Percentiles rank a stretch among this genome's conserved stretches.
Evolutionary conservation across 1,140 invertebrate genomes (phyloP).

Genomic region (Metopolophium dirhodum): DNA sequence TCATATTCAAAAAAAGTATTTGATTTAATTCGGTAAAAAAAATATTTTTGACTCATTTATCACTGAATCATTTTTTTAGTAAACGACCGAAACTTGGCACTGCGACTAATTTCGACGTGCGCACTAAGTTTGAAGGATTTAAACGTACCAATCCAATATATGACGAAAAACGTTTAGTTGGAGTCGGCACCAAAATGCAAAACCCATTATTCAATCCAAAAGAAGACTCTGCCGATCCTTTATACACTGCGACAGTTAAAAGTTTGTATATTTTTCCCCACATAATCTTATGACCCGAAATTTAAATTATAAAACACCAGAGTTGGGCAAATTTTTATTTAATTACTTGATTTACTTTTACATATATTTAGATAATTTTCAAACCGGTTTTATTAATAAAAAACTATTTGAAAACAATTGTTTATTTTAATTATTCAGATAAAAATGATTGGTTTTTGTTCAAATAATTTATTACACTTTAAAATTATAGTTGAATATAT

Average conservation of each 20-base stretch:
- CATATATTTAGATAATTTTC: neutral
- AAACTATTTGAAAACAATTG: neutral
- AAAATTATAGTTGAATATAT: too few relatives aligned
- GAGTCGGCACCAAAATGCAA: conserved; percentile 60
- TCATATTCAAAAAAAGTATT: conserved; percentile 81
- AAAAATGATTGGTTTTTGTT: neutral
- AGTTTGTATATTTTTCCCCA: conserved; percentile 62
- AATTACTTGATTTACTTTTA: neutral
- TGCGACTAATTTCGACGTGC: conserved; percentile 62
- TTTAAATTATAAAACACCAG: neutral
- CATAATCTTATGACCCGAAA: neutral
- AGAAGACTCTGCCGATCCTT: conserved; percentile 58
- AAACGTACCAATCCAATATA: conserved; percentile 61
- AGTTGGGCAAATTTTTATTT: neutral
- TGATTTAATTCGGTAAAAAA: conserved; percentile 57
- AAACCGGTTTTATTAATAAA: too few relatives aligned
- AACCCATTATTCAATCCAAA: conserved; percentile 61
- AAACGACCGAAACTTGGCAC: conserved; percentile 65
- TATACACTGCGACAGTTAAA: conserved; percentile 66
- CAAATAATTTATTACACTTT: too few relatives aligned
- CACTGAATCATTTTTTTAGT: conserved; percentile 61
- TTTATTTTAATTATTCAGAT: neutral
- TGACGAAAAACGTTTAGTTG: conserved; percentile 50
- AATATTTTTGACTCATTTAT: neutral
- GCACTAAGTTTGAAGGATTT: conserved; percentile 61